These are phyloP conservation scores for Drosophila ustulata DNA, from an alignment of 2,888 invertebrate species.

Conservation along the genomic window DNA sequence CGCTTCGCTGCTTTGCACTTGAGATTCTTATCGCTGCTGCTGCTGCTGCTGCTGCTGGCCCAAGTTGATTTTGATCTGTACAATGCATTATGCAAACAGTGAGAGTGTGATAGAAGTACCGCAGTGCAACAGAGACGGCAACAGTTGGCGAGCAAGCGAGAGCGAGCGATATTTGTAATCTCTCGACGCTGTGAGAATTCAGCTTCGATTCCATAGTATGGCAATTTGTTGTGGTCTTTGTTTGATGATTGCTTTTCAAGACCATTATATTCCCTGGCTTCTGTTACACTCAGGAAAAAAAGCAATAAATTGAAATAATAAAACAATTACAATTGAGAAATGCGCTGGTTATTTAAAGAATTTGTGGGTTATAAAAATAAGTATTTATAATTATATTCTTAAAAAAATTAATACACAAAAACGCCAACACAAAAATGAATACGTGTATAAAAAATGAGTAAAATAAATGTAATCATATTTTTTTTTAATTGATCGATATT, in stretches of 20 bases:
- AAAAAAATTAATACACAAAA: too few relatives aligned
- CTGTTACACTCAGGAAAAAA: slow-evolving; percentile 2
- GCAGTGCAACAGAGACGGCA: slow-evolving; percentile 5
- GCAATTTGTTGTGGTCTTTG: slow-evolving; percentile 36
- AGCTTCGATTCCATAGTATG: slow-evolving; percentile 37
- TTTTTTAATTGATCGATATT: too few relatives aligned
- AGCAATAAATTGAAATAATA: background rate
- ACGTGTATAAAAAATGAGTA: too few relatives aligned
- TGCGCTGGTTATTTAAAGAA: too few relatives aligned
- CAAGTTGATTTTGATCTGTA: slow-evolving; percentile 79
- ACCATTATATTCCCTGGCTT: slow-evolving; percentile 32
- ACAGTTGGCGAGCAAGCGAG: background rate
- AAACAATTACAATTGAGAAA: too few relatives aligned
- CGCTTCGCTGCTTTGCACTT: slow-evolving; percentile 80
- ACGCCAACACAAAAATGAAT: too few relatives aligned
- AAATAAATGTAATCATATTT: too few relatives aligned
- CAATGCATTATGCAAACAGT: slow-evolving; percentile 72
- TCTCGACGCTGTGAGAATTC: slow-evolving; percentile 22
- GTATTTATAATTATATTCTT: too few relatives aligned
- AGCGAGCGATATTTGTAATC: background rate
- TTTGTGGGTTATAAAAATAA: too few relatives aligned
- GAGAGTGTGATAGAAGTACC: slow-evolving; percentile 39
- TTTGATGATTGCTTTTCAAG: slow-evolving; percentile 44
- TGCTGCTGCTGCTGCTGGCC: slow-evolving; percentile 36
- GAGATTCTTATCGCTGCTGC: slow-evolving; percentile 72